phyloP scores from a whole-genome alignment of 2,888 invertebrate species.

The Tromatobia lineatoria region DNA sequence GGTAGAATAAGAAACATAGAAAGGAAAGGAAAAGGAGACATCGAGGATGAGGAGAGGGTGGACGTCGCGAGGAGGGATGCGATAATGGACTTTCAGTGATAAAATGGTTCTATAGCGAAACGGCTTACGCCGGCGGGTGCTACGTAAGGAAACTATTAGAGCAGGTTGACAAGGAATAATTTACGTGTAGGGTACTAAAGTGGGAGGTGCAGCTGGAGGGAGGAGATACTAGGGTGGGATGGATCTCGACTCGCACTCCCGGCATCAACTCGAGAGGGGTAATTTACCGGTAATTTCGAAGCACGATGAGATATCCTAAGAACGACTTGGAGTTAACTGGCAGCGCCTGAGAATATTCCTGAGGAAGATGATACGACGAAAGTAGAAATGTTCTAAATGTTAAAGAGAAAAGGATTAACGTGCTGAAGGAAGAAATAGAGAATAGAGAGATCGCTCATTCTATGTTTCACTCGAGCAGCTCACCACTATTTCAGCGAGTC shows the following conservation, averaged over 20 bases:
- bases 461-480: not conserved
- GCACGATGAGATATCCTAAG: constrained; percentile 48
- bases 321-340: constrained; percentile 18
- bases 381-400: not conserved
- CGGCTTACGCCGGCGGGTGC: constrained; percentile 75
- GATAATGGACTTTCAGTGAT: constrained; percentile 83
- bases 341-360: constrained; percentile 34
- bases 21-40: constrained; percentile 21
- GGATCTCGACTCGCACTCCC: constrained; percentile 36
- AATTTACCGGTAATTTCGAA: constrained; percentile 66
- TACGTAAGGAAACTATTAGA: constrained; percentile 71
- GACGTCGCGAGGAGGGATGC: constrained; percentile 51
- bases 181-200: constrained; percentile 54
- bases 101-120: constrained; percentile 79
- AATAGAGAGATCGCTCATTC: constrained; percentile 13
- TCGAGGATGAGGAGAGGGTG: constrained; percentile 17
- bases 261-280: constrained; percentile 48
- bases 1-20: constrained; percentile 14
- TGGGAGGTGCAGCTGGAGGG: not conserved
- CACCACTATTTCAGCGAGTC: constrained; percentile 4
- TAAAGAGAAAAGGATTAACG: constrained; percentile 19
- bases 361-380: constrained; percentile 41
- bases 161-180: constrained; percentile 70
- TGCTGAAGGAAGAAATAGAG: constrained; percentile 7
- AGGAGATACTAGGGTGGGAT: constrained; percentile 38